phyloP scores from a whole-genome alignment of 2,797 vertebrate species.

The Peromyscus attwateri region DNA sequence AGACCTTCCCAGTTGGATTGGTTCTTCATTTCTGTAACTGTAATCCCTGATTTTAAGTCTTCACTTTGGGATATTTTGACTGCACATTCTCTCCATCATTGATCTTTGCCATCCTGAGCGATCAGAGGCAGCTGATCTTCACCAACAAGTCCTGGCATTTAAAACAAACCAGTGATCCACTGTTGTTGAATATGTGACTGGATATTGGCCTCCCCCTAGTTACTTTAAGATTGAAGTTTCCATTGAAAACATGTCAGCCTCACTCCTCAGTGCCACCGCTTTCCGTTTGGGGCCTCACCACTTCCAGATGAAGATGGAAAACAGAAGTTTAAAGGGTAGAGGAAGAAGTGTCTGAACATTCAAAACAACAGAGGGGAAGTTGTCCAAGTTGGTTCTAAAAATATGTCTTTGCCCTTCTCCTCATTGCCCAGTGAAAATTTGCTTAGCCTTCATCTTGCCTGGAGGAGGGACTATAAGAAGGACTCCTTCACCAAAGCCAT shows the following conservation, averaged over 20 bases:
- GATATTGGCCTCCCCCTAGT: not conserved
- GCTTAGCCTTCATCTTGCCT: not conserved
- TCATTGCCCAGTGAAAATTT: not conserved
- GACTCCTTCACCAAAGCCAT: not conserved
- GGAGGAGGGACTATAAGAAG: conserved; percentile 46
- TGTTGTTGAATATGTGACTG: not conserved
- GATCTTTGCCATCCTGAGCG: not conserved
- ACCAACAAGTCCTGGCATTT: not conserved
- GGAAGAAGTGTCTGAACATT: conserved; percentile 40
- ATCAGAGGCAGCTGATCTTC: not conserved
- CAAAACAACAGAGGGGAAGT: conserved; percentile 27
- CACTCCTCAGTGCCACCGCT: not conserved
- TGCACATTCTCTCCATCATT: not conserved
- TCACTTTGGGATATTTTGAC: not conserved
- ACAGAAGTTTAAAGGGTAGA: not conserved
- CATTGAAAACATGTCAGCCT: not conserved
- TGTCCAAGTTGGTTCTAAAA: conserved; percentile 42
- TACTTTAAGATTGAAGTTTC: not conserved
- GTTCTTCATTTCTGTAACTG: not conserved
- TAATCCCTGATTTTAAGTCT: not conserved
- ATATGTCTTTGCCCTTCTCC: conserved; percentile 13
- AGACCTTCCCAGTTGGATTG: not conserved
- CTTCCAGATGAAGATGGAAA: conserved; percentile 67
- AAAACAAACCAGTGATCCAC: not conserved
- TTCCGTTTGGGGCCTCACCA: conserved; percentile 52